A percentile compares a stretch with the other conserved stretches of the same genome.
Evolutionary conservation across 2,888 invertebrate genomes (phyloP).

Genomic region (Hypolimnas misippus): DNA sequence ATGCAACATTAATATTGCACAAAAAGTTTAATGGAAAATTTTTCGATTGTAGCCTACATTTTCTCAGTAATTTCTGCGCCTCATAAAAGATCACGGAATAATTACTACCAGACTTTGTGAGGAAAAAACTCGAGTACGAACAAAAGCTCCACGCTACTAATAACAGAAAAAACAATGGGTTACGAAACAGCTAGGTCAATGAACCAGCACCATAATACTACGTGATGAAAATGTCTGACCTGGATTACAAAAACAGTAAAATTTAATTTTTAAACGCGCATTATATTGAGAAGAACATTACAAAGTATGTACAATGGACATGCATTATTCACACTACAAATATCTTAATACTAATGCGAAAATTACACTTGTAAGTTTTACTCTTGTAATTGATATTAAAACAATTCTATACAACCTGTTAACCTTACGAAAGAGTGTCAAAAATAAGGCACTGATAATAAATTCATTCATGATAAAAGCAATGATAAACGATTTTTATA

Average conservation of each 20-base stretch:
- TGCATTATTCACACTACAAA: background rate
- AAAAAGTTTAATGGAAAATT: slow-evolving; percentile 10
- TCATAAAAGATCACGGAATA: slow-evolving; percentile 32
- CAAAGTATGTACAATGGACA: background rate
- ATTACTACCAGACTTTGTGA: slow-evolving; percentile 33
- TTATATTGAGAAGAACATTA: background rate
- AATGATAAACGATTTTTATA: too few species aligned
- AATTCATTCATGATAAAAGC: too few species aligned
- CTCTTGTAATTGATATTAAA: too few species aligned
- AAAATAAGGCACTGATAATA: too few species aligned
- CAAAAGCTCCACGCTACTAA: slow-evolving; percentile 49
- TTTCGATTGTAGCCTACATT: slow-evolving; percentile 3
- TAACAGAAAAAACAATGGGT: slow-evolving; percentile 61
- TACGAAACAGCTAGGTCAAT: slow-evolving; percentile 65
- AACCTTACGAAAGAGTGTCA: too few species aligned
- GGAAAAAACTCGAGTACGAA: slow-evolving; percentile 34
- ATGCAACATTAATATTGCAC: background rate
- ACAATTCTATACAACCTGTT: too few species aligned
- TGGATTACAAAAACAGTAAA: slow-evolving; percentile 12
- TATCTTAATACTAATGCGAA: background rate
- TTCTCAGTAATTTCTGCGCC: slow-evolving; percentile 29
- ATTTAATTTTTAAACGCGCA: slow-evolving; percentile 17
- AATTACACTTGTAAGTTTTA: too few species aligned
- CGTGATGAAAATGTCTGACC: slow-evolving; percentile 30
- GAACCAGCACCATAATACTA: slow-evolving; percentile 49